These are phyloP conservation scores for Pseudochaenichthys georgianus DNA, from an alignment of 2,797 vertebrate species.

Conservation along the genomic window DNA sequence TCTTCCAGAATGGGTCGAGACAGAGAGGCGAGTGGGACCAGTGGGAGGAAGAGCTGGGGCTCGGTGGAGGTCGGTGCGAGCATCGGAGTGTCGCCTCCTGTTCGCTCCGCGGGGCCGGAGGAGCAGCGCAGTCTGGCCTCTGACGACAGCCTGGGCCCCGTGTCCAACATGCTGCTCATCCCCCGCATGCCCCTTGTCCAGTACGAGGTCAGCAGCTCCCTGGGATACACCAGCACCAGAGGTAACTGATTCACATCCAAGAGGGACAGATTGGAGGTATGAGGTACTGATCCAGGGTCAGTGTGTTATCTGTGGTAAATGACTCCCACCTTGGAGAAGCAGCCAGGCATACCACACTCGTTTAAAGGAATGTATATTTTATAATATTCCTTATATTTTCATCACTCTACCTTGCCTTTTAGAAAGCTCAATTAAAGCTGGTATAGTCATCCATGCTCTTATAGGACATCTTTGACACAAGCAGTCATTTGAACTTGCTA, in stretches of 20 bases:
- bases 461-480: background rate
- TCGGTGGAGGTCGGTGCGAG: slow-evolving; percentile 89
- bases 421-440: background rate
- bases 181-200: slow-evolving; percentile 89
- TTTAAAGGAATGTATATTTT: too few relatives aligned
- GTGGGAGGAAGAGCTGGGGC: slow-evolving; percentile 91
- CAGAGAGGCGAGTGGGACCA: slow-evolving; percentile 83
- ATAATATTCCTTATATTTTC: background rate
- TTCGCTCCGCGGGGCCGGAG: slow-evolving; percentile 82
- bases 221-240: slow-evolving; percentile 96
- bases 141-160: slow-evolving; percentile 93
- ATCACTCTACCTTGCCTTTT: background rate
- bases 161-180: slow-evolving; percentile 94
- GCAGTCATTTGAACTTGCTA: background rate
- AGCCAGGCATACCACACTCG: too few relatives aligned
- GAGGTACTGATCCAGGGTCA: background rate
- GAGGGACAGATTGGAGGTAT: background rate
- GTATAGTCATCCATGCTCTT: background rate
- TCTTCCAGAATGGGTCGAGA: slow-evolving; percentile 85
- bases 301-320: background rate
- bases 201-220: slow-evolving; percentile 98
- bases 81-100: slow-evolving; percentile 86
- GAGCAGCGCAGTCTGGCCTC: slow-evolving; percentile 95
- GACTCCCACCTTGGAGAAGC: too few relatives aligned
- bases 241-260: slow-evolving; percentile 79